phyloP scores from a whole-genome alignment of 2,888 invertebrate genomes.

The Troides helena region DNA sequence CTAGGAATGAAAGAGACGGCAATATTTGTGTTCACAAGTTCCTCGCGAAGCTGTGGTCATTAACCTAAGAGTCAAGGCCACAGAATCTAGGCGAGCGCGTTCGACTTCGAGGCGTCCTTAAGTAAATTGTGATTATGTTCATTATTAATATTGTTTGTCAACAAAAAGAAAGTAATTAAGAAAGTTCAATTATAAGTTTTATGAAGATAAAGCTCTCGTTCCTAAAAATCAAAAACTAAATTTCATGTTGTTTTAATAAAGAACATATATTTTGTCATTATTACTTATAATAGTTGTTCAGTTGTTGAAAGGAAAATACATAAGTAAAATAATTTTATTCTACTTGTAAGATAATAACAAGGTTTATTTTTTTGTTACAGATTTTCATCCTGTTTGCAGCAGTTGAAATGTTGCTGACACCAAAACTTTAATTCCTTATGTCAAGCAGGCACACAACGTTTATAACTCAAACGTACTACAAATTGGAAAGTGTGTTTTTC shows the following conservation, averaged over 20 bases:
- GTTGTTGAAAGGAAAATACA: too few relatives aligned
- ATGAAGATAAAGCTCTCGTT: too few relatives aligned
- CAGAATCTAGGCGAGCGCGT: slow-evolving; percentile 34
- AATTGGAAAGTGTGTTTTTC: slow-evolving; percentile 69
- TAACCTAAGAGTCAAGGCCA: slow-evolving; percentile 37
- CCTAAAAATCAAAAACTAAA: too few relatives aligned
- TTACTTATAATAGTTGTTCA: too few relatives aligned
- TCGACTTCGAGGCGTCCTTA: slow-evolving; percentile 22
- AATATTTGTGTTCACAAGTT: slow-evolving; percentile 7
- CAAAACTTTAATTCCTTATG: slow-evolving; percentile 75
- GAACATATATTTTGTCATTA: too few relatives aligned
- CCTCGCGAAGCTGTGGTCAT: slow-evolving; percentile 26
- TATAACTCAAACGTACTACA: slow-evolving; percentile 54
- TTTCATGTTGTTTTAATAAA: too few relatives aligned
- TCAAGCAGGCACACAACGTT: slow-evolving; percentile 61
- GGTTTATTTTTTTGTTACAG: slow-evolving; percentile 62
- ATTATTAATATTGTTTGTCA: too few relatives aligned
- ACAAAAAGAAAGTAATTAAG: too few relatives aligned
- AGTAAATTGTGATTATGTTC: slow-evolving; percentile 13
- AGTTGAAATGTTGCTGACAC: slow-evolving; percentile 67
- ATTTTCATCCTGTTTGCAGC: slow-evolving; percentile 44
- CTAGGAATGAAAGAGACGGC: slow-evolving; percentile 20
- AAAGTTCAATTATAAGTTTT: too few relatives aligned
- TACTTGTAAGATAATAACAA: not conserved
- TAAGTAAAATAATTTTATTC: too few relatives aligned